These are phyloP conservation scores for Erethizon dorsatum DNA, from an alignment of 2,797 vertebrate species.

Conservation along the genomic window DNA sequence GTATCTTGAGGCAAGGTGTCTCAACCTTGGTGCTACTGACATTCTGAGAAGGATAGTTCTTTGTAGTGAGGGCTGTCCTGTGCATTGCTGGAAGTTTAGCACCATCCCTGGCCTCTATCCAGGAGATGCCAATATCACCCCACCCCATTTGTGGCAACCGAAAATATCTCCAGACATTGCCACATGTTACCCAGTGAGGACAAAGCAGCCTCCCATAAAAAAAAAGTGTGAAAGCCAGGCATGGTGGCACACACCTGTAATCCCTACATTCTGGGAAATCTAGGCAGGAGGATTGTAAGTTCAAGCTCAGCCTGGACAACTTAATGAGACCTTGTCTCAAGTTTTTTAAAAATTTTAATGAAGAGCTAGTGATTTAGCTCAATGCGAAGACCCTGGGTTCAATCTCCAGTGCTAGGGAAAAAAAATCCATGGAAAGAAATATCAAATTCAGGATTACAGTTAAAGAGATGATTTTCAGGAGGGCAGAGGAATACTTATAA, in stretches of 20 bases:
- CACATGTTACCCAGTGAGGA: not conserved
- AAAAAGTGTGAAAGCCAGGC: not conserved
- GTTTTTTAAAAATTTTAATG: not conserved
- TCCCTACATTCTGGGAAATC: not conserved
- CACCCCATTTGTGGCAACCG: not conserved
- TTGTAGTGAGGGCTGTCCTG: not conserved
- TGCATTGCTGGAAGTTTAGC: not conserved
- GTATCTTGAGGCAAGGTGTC: not conserved
- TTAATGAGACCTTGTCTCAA: not conserved
- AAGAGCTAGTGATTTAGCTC: not conserved
- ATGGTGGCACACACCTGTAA: not conserved
- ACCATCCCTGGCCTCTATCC: not conserved
- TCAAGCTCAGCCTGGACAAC: not conserved
- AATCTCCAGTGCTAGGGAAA: not conserved
- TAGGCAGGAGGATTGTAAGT: not conserved
- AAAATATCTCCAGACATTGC: constrained; percentile 1
- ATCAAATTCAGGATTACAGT: not conserved
- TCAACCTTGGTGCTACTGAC: not conserved
- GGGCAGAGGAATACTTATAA: not conserved
- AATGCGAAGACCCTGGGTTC: not conserved
- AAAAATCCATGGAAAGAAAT: not conserved
- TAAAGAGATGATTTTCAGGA: not conserved
- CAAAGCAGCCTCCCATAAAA: not conserved
- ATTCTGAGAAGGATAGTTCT: not conserved
- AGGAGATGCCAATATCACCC: not conserved